phyloP scores from a whole-genome alignment of 2,113 vertebrate species.

The Hydrolagus affinis region DNA sequence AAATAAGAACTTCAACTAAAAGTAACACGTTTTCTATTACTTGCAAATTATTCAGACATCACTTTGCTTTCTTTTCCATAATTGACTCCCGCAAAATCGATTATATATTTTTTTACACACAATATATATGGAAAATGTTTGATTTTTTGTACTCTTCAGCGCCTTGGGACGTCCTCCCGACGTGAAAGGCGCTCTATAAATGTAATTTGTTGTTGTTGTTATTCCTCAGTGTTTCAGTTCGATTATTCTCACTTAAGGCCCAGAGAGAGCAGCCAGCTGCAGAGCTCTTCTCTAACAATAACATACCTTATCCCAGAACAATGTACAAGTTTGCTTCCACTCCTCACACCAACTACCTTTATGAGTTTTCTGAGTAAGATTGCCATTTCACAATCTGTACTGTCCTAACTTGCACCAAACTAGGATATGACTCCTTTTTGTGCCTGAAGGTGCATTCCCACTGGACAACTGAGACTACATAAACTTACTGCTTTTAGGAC shows the following conservation, averaged over 20 bases:
- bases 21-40: not conserved
- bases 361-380: not conserved
- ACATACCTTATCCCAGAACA: not conserved
- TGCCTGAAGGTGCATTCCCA: not conserved
- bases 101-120: constrained; percentile 8
- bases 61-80: constrained; percentile 1
- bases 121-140: not conserved
- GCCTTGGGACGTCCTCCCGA: too few species aligned
- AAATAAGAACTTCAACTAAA: not conserved
- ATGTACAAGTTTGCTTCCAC: too few species aligned
- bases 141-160: not conserved
- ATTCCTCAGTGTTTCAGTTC: not conserved
- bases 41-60: not conserved
- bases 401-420: not conserved
- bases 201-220: too few species aligned
- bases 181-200: too few species aligned
- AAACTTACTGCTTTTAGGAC: not conserved
- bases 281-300: not conserved
- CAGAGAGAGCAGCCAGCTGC: not conserved
- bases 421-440: not conserved
- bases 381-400: not conserved
- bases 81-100: not conserved
- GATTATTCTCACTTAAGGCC: not conserved
- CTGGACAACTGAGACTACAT: too few species aligned
- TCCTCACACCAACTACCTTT: not conserved